These are phyloP conservation scores for Aleiodes testaceus DNA, from an alignment of 2,888 invertebrate species.

Conservation along the genomic window DNA sequence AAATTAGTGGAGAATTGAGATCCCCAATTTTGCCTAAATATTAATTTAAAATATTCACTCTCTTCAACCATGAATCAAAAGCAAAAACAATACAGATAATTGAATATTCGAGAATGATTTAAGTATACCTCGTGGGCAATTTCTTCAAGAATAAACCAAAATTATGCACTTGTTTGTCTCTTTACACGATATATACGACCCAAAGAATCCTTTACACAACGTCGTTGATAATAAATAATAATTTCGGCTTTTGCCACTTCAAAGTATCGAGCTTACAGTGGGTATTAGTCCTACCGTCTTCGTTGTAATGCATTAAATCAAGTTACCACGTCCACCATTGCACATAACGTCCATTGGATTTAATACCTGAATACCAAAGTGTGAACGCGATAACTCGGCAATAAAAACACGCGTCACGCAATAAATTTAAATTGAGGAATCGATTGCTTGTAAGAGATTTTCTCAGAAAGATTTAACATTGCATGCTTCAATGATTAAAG, in stretches of 20 bases:
- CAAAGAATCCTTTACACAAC: constrained; percentile 12
- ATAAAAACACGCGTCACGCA: constrained; percentile 37
- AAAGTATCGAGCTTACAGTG: constrained; percentile 2
- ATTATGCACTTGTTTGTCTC: constrained; percentile 26
- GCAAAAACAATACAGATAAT: constrained; percentile 61
- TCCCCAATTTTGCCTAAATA: not conserved
- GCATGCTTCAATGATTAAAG: not conserved
- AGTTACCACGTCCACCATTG: not conserved
- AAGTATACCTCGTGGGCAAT: constrained; percentile 55
- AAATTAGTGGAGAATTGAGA: constrained; percentile 55
- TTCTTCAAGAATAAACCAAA: constrained; percentile 39
- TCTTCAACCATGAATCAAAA: constrained; percentile 55
- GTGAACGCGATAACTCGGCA: constrained; percentile 42
- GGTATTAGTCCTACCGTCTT: constrained; percentile 22
- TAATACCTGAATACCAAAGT: constrained; percentile 41
- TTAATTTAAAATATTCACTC: not conserved
- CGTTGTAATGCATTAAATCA: constrained; percentile 22
- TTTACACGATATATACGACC: constrained; percentile 17
- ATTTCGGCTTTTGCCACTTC: constrained; percentile 40
- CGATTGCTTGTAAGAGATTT: constrained; percentile 17
- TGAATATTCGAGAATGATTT: constrained; percentile 64
- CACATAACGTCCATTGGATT: not conserved
- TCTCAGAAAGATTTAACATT: constrained; percentile 10
- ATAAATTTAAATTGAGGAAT: constrained; percentile 35
- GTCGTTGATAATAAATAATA: constrained; percentile 48